Evolutionary conservation across 2,113 vertebrate species (phyloP).

Genomic region (Saguinus midas): DNA sequence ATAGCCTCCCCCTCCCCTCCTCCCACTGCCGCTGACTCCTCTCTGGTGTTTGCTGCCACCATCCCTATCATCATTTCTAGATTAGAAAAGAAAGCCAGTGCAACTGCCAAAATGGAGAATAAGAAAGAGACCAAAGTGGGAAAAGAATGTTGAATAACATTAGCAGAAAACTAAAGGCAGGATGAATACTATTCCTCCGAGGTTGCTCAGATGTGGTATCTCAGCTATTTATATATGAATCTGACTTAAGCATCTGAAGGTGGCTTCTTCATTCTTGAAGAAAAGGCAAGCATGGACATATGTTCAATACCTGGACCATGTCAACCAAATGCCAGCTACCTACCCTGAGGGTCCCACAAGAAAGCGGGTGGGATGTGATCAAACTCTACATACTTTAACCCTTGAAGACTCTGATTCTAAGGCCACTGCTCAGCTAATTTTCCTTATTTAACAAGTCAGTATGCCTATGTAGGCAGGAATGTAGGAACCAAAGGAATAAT

Average conservation of each 20-base stretch:
- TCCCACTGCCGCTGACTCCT: background rate
- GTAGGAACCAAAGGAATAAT: background rate
- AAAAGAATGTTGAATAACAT: background rate
- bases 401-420: background rate
- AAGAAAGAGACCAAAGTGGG: background rate
- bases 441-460: background rate
- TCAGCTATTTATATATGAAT: background rate
- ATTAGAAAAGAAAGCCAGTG: background rate
- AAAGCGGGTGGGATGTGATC: background rate
- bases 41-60: background rate
- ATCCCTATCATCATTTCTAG: background rate
- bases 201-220: background rate
- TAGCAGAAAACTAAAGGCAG: background rate
- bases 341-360: background rate
- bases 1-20: background rate
- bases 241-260: background rate
- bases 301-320: background rate
- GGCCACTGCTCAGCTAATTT: background rate
- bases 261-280: background rate
- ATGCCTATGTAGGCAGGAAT: background rate
- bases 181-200: background rate
- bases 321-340: background rate
- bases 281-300: background rate
- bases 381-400: background rate
- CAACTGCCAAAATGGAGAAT: background rate